Base-by-base conservation (phyloP, 2,888 invertebrate genomes). In the Hemistola chrysoprasaria region DNA sequence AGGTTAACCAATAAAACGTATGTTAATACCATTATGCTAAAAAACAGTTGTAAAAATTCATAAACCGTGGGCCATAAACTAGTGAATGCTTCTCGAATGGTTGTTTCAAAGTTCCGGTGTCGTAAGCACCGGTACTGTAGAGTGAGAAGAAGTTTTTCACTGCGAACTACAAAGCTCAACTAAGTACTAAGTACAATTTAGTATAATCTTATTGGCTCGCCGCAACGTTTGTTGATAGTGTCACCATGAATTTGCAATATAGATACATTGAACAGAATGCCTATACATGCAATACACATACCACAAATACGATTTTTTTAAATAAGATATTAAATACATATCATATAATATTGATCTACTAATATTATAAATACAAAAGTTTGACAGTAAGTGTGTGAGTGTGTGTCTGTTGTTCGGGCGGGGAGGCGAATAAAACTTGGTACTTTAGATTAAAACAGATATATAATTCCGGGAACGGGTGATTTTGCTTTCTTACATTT, bases 131-230 rank as follows among this genome's bases (percentile, higher is more conserved):
- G n/a, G n/a, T n/a, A n/a, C n/a, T n/a, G n/a, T n/a, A 38, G 43
- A 25, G 27, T 20, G 25, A 7, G 8, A 20, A 28, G 16, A 36
- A 46, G 40, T 36, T 53, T 51, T 47, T 46, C 39, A 43, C 27
- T 38, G 25, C 11, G 22, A 20, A 36, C 22, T 32, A 29, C 35
- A 9, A 32, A 44, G 33, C 41, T 23, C 26, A 35, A 41, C 46
- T 40, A 20, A 40, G 39, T 48, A 37, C 41, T 52, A 43, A 52
- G 44, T 42, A 53, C 47, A 41, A 53, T 55, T 52, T 53, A 53
- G 53, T 50, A 38, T 57, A 53, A 59, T 54, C 48, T 50, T 54
- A 51, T 51, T 45, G 46, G 53, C 16, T 28, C 16, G 23, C 52
- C 43, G 20, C 35, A 42, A 24, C 35, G 46, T 47, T 42, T 35